These are phyloP conservation scores for Drosophila koepferae DNA, from an alignment of 2,888 invertebrate genomes.

Conservation along the genomic window DNA sequence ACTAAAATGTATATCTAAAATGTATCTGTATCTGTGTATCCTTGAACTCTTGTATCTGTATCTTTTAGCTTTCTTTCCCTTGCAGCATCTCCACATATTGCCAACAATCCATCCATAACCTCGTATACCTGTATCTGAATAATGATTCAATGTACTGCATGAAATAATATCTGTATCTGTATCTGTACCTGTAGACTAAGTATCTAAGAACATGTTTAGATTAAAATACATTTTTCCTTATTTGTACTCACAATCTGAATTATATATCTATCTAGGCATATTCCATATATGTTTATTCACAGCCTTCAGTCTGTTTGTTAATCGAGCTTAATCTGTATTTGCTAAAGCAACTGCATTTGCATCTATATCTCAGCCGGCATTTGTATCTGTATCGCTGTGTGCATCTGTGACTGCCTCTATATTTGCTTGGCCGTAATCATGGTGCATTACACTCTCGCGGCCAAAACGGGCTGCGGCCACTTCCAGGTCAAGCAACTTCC, in stretches of 20 bases:
- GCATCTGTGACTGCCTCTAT: not conserved
- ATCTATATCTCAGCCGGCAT: not conserved
- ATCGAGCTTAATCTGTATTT: not conserved
- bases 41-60: not conserved
- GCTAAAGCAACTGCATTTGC: not conserved
- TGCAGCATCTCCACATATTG: not conserved
- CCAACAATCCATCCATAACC: too few relatives aligned
- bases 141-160: not conserved
- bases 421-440: conserved; percentile 24
- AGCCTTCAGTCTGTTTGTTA: not conserved
- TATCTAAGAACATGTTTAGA: not conserved
- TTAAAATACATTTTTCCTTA: not conserved
- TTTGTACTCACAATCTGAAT: not conserved
- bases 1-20: not conserved
- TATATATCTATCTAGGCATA: not conserved
- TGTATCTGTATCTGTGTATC: not conserved
- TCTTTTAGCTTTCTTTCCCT: not conserved
- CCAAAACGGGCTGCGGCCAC: conserved; percentile 37
- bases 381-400: not conserved
- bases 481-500: conserved; percentile 74
- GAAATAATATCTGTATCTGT: not conserved
- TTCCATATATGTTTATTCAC: not conserved
- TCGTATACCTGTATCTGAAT: not conserved
- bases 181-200: not conserved
- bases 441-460: conserved; percentile 56